These are phyloP conservation scores for Atlantisia rogersi DNA, from an alignment of 2,113 vertebrate genomes.

Conservation along the genomic window DNA sequence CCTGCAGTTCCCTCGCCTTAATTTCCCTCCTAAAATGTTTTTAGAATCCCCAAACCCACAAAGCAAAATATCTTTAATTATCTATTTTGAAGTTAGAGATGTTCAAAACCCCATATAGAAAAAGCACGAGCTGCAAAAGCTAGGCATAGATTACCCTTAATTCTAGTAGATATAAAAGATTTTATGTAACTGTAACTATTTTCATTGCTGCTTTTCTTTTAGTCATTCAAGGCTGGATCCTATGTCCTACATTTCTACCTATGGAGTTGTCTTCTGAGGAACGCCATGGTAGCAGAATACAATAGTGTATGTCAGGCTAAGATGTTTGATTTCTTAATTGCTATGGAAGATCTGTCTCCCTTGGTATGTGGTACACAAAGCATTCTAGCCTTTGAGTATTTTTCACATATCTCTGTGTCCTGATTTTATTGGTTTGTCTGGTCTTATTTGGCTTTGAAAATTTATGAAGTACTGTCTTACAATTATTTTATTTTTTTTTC, in stretches of 20 bases:
- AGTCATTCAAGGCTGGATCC: neutral
- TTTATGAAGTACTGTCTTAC: too few relatives aligned
- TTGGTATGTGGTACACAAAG: neutral
- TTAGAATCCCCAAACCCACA: neutral
- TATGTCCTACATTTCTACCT: neutral
- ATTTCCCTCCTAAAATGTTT: neutral
- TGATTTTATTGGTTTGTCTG: neutral
- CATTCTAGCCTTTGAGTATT: neutral
- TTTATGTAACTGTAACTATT: neutral
- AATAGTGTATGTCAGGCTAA: neutral
- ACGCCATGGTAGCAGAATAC: neutral
- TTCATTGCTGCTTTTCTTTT: neutral
- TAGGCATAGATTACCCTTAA: neutral
- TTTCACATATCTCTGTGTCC: neutral
- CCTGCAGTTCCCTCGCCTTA: neutral
- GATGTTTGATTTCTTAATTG: neutral
- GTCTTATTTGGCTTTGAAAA: neutral
- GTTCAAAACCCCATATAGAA: neutral
- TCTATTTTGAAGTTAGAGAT: neutral
- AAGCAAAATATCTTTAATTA: neutral
- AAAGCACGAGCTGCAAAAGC: neutral
- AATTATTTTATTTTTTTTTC: neutral
- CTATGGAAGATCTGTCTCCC: neutral
- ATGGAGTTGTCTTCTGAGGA: neutral
- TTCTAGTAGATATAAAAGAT: neutral